A percentile compares a stretch with the other conserved stretches of the same genome.
Evolutionary conservation across 2,797 vertebrate genomes (phyloP).

Genomic region (Enteromius radiatus): DNA sequence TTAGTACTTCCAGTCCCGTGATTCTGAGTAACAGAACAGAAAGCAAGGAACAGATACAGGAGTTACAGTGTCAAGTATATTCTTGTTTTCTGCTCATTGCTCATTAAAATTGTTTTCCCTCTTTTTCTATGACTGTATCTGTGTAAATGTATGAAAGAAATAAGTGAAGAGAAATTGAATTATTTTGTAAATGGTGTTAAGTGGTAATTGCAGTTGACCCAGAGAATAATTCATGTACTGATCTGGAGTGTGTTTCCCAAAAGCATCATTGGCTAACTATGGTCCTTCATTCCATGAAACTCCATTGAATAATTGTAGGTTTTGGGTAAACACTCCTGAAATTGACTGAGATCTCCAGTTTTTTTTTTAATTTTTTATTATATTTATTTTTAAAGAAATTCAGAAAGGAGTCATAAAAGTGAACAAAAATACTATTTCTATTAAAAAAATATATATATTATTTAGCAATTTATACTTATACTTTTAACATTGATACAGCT

Average conservation of each 20-base stretch:
- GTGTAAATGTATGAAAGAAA: background rate
- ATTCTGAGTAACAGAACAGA: conserved; percentile 69
- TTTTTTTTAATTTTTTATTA: too few species aligned
- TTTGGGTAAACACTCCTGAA: background rate
- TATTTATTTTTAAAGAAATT: background rate
- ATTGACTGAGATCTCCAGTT: too few species aligned
- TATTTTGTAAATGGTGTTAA: background rate
- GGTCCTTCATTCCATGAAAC: background rate
- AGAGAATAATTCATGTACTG: background rate
- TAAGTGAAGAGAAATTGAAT: background rate
- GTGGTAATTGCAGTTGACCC: background rate
- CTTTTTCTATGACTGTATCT: conserved; percentile 45
- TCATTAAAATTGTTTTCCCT: conserved; percentile 51
- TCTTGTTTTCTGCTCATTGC: conserved; percentile 58
- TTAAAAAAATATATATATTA: too few species aligned
- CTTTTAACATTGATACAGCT: background rate
- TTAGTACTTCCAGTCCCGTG: conserved; percentile 8
- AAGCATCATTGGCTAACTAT: background rate
- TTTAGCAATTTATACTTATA: background rate
- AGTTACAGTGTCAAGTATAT: conserved; percentile 69
- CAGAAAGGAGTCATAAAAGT: background rate
- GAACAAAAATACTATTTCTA: too few species aligned
- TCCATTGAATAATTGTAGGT: background rate
- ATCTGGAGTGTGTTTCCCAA: background rate
- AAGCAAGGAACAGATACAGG: conserved; percentile 63